These are phyloP conservation scores for Dolichopus griseipennis DNA, from an alignment of 2,888 invertebrate genomes.

Conservation along the genomic window DNA sequence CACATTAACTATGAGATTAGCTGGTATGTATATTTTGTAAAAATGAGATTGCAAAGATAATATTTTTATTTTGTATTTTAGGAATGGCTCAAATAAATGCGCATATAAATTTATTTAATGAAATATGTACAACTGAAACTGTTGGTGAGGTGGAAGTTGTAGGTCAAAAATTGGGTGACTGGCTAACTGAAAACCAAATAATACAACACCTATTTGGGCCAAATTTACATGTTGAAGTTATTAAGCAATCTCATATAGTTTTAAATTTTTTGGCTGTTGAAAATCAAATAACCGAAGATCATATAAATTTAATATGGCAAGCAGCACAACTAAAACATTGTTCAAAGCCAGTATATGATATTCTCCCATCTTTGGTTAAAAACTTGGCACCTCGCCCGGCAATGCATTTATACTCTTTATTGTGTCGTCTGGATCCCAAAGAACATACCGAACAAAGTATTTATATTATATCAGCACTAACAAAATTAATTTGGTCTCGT, in stretches of 20 bases:
- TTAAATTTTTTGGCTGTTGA: slow-evolving; percentile 88
- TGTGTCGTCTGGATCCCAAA: slow-evolving; percentile 80
- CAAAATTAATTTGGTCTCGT: slow-evolving; percentile 86
- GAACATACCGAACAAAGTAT: slow-evolving; percentile 91
- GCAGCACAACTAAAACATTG: slow-evolving; percentile 93
- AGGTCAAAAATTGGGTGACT: slow-evolving; percentile 75
- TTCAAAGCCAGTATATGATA: slow-evolving; percentile 85
- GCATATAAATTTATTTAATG: slow-evolving; percentile 84
- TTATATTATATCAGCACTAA: slow-evolving; percentile 79
- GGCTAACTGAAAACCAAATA: slow-evolving; percentile 82
- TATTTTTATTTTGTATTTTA: slow-evolving; percentile 18
- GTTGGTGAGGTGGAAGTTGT: slow-evolving; percentile 77
- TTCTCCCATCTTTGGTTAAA: slow-evolving; percentile 81
- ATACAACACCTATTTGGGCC: slow-evolving; percentile 95
- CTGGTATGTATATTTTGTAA: slow-evolving; percentile 48
- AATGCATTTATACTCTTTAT: slow-evolving; percentile 73
- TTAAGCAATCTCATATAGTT: slow-evolving; percentile 90
- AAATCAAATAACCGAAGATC: slow-evolving; percentile 79
- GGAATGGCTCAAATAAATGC: slow-evolving; percentile 86
- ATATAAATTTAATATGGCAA: slow-evolving; percentile 89
- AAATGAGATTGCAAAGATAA: neutral
- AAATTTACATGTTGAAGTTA: slow-evolving; percentile 88
- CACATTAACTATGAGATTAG: slow-evolving; percentile 85
- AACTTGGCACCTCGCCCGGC: slow-evolving; percentile 83
- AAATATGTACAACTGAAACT: slow-evolving; percentile 80